Evolutionary conservation across 2,888 invertebrate genomes (phyloP), one percentile per base, ranked within the genome.

Genomic region (Tridacna crocea): DNA sequence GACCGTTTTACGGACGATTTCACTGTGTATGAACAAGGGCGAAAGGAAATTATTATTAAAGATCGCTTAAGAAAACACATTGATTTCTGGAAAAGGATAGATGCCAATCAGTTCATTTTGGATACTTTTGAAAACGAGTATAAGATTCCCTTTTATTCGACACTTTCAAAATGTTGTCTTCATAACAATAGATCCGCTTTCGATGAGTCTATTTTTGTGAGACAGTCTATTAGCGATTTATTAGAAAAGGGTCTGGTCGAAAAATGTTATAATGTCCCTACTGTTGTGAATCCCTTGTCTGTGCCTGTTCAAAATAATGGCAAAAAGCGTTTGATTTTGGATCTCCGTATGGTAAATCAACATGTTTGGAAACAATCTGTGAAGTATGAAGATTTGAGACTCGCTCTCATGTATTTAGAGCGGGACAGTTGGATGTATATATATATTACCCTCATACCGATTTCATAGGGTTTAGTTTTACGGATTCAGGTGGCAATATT

Each of bases 11-110:
- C 74, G 4, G n/a, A 63, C 24, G 79, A 79, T 48, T 81, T 61
- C 74, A 76, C 24, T 58, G 84, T 81, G 22, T 81, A 79, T 60
- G 81, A 84, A 48, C 70, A 81, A 47, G 75, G 79, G 8, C 72
- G 68, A 47, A 76, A 75, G 27, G 22, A 76, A 2, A 82, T 82
- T 51, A 26, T 82, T 12, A 61, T 61, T 61, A 74, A 63, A 60
- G 47, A 36, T 46, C 60, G 74, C 15, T 22, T 74, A 26, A 74
- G 26, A 74, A n/a, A 74, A 46, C 22, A 74, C 61, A 36, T 74
- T 8, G 11, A 74, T 12, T 74, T 60, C 61, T 74, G 74, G 74
- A 36, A 61, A 46, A n/a, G 36, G 10, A 74, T 74, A 27, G 46
- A 58, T 6, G 74, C 74, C 4, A 60, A 46, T 26, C 10, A 36